Conservation (phyloP, 2,888 invertebrate genomes). For the Sericinus montela region DNA sequence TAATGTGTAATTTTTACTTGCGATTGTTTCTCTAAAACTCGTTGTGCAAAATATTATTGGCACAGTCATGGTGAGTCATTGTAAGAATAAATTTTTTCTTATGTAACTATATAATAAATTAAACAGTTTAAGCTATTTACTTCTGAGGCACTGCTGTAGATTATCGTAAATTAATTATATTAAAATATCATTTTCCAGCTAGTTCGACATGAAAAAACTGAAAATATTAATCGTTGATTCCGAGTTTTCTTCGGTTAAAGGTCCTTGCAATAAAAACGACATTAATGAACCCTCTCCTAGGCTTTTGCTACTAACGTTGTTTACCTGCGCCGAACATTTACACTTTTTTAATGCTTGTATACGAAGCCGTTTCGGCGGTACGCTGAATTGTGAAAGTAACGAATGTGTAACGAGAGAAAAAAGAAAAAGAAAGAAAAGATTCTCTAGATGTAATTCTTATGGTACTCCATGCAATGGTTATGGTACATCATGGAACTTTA, state of each 20-base stretch:
- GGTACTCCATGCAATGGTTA: neutral
- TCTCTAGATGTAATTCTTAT: neutral
- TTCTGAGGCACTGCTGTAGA: no score
- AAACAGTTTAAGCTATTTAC: no score
- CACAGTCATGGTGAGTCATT: no score
- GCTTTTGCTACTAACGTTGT: slow-evolving; percentile 20
- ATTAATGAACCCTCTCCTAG: slow-evolving; percentile 59
- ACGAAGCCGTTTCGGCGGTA: neutral
- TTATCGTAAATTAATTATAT: slow-evolving; percentile 11
- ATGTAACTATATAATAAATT: no score
- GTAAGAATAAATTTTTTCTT: no score
- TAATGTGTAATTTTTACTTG: no score
- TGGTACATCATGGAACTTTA: neutral
- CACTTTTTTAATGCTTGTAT: slow-evolving; percentile 21
- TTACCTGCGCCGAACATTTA: slow-evolving; percentile 38
- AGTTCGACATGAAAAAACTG: slow-evolving; percentile 23
- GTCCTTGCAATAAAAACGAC: slow-evolving; percentile 39
- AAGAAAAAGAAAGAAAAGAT: no score
- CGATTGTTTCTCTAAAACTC: no score
- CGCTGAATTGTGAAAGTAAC: neutral
- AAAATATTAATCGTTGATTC: slow-evolving; percentile 46
- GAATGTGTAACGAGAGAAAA: neutral
- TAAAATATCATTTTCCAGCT: slow-evolving; percentile 27
- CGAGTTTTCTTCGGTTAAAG: slow-evolving; percentile 38
- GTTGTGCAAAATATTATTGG: no score